Evolutionary conservation across 2,797 vertebrate genomes (phyloP), one percentile per base, ranked within the genome.

Genomic region (Hippoglossus hippoglossus): DNA sequence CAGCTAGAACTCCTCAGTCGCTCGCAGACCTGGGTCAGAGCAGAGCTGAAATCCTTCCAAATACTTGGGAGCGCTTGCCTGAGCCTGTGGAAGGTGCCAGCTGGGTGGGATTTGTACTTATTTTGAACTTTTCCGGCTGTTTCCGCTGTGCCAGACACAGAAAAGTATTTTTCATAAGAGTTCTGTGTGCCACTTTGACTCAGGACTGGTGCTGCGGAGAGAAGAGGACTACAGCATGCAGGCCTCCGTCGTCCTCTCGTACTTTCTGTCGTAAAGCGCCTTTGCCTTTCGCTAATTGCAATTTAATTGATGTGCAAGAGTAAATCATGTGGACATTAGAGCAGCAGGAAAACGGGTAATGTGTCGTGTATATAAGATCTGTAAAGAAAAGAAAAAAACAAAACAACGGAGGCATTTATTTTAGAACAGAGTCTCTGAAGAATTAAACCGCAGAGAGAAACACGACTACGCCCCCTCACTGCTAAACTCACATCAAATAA

Each of bases 11-110:
- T 89, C 89, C 87, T 89, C 86, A 49, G 79, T 70, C 26, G 67
- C 87, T 76, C 24, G 24, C 83, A 77, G 84, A 89, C 87, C 87
- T 80, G 85, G 89, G 90, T 93, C 87, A 89, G 86, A 91, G 75
- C 90, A 80, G 71, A 90, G 82, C 86, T 85, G 88, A 91, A 89
- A 73, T 86, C 88, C 87, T 79, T 92, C 90, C 88, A 93, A 88
- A 91, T 86, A 87, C 87, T 87, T 52, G 60, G 72, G 75, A 84
- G 79, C 26, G 55, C 83, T 88, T 71, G 76, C 81, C 82, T 69
- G 80, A 86, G 87, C 77, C 82, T 60, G 87, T 56, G 18, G 66
- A 57, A 36, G 67, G 34, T 79, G 87, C 91, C 90, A 87, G 87
- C 84, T 85, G 89, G 88, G 88, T 80, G 79, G 80, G 77, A 83